phyloP scores from a whole-genome alignment of 1,140 invertebrate species.

The Diachasmimorpha longicaudata region DNA sequence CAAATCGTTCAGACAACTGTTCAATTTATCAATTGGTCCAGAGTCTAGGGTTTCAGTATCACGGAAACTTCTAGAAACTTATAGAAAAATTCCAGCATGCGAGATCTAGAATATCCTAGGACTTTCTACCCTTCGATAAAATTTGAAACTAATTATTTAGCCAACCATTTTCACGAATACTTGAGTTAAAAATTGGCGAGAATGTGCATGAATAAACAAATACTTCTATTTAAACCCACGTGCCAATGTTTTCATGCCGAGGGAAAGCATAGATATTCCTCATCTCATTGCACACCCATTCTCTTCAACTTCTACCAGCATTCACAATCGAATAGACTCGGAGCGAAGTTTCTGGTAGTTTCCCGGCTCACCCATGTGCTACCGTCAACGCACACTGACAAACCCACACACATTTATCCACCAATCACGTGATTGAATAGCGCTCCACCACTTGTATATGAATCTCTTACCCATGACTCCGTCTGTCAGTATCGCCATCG shows the following conservation, averaged over 20 bases:
- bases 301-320: not conserved
- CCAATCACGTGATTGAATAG: not conserved
- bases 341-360: constrained; percentile 25
- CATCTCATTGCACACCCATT: not conserved
- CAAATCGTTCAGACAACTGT: too few relatives aligned
- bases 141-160: too few relatives aligned
- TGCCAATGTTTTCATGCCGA: not conserved
- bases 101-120: too few relatives aligned
- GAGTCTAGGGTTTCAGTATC: too few relatives aligned
- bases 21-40: too few relatives aligned
- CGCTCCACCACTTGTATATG: constrained; percentile 12
- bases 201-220: too few relatives aligned
- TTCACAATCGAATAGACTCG: constrained; percentile 5
- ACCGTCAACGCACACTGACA: not conserved
- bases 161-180: too few relatives aligned
- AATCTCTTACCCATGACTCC: not conserved
- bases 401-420: not conserved
- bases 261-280: not conserved
- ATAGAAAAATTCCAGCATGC: too few relatives aligned
- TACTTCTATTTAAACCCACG: not conserved
- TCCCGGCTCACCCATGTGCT: not conserved
- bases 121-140: too few relatives aligned
- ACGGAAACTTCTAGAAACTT: too few relatives aligned
- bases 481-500: constrained; percentile 24
- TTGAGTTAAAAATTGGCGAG: too few relatives aligned